phyloP scores from a whole-genome alignment of 2,113 vertebrate genomes.

The Clarias macrocephalus region DNA sequence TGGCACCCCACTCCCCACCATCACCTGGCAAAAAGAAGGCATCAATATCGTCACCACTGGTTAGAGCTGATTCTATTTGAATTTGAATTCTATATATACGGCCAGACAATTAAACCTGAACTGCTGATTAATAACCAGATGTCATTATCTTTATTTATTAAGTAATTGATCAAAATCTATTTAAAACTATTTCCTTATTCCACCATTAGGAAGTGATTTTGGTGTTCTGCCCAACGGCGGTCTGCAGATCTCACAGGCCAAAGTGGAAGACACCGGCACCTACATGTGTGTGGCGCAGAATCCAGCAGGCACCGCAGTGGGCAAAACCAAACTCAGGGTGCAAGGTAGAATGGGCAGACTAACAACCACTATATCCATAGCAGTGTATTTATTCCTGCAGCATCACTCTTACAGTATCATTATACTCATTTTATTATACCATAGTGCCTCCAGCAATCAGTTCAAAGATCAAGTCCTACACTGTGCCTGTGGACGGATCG shows the following conservation, averaged over 20 bases:
- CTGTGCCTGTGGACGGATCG: constrained; percentile 80
- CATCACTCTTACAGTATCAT: neutral
- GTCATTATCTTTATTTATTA: neutral
- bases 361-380: neutral
- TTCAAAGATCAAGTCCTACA: constrained; percentile 69
- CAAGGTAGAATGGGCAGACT: constrained; percentile 76
- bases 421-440: neutral
- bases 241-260: constrained; percentile 83
- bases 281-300: constrained; percentile 97
- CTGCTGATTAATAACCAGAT: neutral
- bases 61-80: constrained; percentile 57
- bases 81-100: neutral
- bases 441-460: constrained; percentile 88
- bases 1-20: constrained; percentile 84
- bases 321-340: constrained; percentile 91
- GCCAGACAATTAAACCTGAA: neutral
- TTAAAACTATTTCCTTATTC: neutral
- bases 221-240: constrained; percentile 80
- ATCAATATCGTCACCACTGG: constrained; percentile 82
- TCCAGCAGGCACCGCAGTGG: constrained; percentile 88
- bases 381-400: neutral
- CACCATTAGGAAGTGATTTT: constrained; percentile 74
- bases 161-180: neutral
- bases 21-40: constrained; percentile 97
- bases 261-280: constrained; percentile 82